Base-by-base conservation (phyloP, 2,797 vertebrate species). In the Sylvia borin region DNA sequence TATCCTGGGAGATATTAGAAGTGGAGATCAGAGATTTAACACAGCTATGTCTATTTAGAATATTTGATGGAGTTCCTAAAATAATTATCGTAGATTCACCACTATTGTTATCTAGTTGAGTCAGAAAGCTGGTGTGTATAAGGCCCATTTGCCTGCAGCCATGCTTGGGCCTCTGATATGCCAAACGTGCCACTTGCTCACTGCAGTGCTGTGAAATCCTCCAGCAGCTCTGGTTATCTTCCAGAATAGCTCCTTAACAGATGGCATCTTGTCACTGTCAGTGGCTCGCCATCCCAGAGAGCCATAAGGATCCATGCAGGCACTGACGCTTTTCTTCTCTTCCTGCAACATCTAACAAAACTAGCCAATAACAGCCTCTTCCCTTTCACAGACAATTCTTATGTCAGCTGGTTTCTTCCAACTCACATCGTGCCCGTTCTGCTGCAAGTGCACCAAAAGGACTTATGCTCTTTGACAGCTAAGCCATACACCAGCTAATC, bases 381-480 rank as follows among this genome's bases (percentile, higher is more conserved):
- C 91, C 72, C 85, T 94, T 97, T 75, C 96, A 96, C 96, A 97
- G 93, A 97, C 85, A 85, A 96, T 94, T 97, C 93, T 97, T 97
- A 97, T 97, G 97, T 96, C 65, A 91, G 81, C 91, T 94, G 96
- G 95, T 97, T 96, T 92, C 75, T 98, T 97, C 96, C 97, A 97
- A 97, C 92, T 92, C 92, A 92, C 87, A 86, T 95, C 0, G 0
- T 21, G 10, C 48, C 75, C 36, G 16, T 91, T 96, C 36, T 90
- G 76, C 88, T 96, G 43, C 93, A 94, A 95, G 79, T 45, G 54
- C 21, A 43, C 95, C 95, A 94, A 97, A 72, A 97, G 75, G 89
- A 71, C 92, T 96, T 93, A 88, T 10, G 15, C 45, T 92, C 31
- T 95, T 95, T 97, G 97, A 97, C 92, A 97, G 91, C 61, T 96